A percentile compares a stretch with the other conserved stretches of the same genome.
Conservation (phyloP, 2,113 vertebrate species). For the Vireo altiloquus region DNA sequence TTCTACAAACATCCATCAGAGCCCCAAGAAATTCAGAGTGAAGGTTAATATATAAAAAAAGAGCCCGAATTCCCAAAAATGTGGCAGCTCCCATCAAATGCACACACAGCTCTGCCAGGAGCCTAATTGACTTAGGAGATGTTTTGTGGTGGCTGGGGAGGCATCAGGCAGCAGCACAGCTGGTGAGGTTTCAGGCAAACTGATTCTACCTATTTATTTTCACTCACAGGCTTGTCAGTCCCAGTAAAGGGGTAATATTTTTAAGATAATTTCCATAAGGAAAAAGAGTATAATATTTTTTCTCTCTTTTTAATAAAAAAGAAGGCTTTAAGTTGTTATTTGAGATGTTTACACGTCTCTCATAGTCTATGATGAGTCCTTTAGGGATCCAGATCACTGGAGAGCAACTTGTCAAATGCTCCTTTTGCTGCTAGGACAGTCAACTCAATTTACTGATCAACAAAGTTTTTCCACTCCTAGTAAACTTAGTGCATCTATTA, state of each 20-base stretch:
- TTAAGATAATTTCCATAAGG: not conserved
- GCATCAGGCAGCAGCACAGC: constrained; percentile 19
- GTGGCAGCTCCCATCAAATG: not conserved
- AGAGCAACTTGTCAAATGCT: not conserved
- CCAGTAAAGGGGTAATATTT: not conserved
- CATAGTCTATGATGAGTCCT: not conserved
- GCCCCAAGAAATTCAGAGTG: not conserved
- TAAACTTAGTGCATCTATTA: not conserved
- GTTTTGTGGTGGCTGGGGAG: not conserved
- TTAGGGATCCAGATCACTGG: not conserved
- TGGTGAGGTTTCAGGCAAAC: constrained; percentile 32
- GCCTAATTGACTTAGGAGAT: not conserved
- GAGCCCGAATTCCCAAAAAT: not conserved
- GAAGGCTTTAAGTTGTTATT: not conserved
- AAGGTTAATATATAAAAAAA: not conserved
- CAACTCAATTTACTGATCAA: not conserved
- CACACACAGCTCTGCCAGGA: not conserved
- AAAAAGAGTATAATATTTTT: not conserved
- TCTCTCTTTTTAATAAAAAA: not conserved
- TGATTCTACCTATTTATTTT: constrained; percentile 51
- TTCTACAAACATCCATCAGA: not conserved
- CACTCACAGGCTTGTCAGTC: not conserved
- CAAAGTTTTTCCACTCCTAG: not conserved
- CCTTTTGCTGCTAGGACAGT: not conserved
- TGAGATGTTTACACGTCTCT: not conserved